Conservation (phyloP, 92 coral and sea anemone species). For the Meandrina meandrites region DNA sequence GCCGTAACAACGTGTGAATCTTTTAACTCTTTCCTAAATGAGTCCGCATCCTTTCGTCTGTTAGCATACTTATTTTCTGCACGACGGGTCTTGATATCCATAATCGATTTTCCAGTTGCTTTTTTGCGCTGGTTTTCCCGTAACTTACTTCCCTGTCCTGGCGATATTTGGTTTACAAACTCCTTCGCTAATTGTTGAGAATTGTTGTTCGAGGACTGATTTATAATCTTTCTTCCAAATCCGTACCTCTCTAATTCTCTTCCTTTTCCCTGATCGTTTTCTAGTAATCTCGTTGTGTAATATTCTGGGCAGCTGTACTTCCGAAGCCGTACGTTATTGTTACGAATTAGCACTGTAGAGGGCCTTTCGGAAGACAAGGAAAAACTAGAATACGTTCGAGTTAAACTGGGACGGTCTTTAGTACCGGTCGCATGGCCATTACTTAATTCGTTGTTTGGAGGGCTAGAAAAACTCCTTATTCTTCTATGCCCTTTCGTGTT, state of each 20-base stretch:
- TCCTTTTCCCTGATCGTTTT: not conserved
- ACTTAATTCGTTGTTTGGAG: not conserved
- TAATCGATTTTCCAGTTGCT: not conserved
- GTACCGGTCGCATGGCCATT: not conserved
- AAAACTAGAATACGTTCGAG: conserved; percentile 12
- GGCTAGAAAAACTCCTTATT: not conserved
- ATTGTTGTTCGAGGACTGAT: not conserved
- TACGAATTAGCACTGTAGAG: conserved; percentile 52
- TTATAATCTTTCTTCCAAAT: not conserved
- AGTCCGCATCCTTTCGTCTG: not conserved
- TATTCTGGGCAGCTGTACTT: conserved; percentile 62
- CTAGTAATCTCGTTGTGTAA: not conserved
- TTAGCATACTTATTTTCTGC: not conserved
- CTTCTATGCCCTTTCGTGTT: not conserved
- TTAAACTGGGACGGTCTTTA: not conserved
- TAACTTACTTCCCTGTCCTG: not conserved
- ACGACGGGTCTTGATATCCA: not conserved
- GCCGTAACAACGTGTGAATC: not conserved
- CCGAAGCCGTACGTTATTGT: conserved; percentile 50
- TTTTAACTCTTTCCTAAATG: not conserved
- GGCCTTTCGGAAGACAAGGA: conserved; percentile 29
- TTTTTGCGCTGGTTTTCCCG: not conserved
- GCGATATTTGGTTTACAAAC: conserved; percentile 13
- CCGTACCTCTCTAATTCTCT: not conserved
- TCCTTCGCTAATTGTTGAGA: conserved; percentile 7